These are phyloP conservation scores for Sitta europaea DNA, from an alignment of 2,113 vertebrate species.

Conservation along the genomic window DNA sequence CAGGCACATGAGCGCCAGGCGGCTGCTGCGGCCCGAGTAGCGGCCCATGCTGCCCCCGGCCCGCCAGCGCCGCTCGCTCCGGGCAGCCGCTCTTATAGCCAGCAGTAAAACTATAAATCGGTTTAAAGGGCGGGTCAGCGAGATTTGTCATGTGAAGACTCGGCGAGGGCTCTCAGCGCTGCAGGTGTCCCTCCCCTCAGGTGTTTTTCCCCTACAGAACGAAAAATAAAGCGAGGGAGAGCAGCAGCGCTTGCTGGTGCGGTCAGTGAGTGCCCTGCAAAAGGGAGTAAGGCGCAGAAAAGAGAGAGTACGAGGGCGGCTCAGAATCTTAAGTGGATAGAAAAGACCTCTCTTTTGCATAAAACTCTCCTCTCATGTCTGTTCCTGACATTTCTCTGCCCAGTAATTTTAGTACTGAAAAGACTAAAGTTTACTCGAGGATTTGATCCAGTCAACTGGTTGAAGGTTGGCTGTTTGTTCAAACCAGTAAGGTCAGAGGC, in stretches of 20 bases:
- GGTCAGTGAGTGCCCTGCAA: not conserved
- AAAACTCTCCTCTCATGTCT: not conserved
- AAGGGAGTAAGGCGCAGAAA: not conserved
- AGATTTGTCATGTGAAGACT: slow-evolving; percentile 35
- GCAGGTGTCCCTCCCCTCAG: not conserved
- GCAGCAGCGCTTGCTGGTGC: not conserved
- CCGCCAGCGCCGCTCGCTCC: slow-evolving; percentile 8
- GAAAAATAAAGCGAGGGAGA: not conserved
- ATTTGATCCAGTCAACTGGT: not conserved
- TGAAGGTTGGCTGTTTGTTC: not conserved
- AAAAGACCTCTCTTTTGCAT: not conserved
- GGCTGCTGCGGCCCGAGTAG: slow-evolving; percentile 65
- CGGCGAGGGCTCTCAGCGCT: not conserved
- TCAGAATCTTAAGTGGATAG: not conserved
- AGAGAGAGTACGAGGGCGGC: not conserved
- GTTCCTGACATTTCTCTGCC: not conserved
- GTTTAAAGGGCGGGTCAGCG: slow-evolving; percentile 72
- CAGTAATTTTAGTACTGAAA: not conserved
- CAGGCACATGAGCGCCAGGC: slow-evolving; percentile 68
- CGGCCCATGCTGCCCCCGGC: too few species aligned
- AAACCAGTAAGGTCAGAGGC: not conserved
- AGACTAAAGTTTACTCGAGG: not conserved
- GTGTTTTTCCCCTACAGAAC: not conserved
- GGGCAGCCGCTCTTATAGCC: slow-evolving; percentile 69
- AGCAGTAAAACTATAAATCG: slow-evolving; percentile 75